Evolutionary conservation across 2,888 invertebrate species (phyloP), one percentile per base, ranked within the genome.

Genomic region (Colletes collaris): DNA sequence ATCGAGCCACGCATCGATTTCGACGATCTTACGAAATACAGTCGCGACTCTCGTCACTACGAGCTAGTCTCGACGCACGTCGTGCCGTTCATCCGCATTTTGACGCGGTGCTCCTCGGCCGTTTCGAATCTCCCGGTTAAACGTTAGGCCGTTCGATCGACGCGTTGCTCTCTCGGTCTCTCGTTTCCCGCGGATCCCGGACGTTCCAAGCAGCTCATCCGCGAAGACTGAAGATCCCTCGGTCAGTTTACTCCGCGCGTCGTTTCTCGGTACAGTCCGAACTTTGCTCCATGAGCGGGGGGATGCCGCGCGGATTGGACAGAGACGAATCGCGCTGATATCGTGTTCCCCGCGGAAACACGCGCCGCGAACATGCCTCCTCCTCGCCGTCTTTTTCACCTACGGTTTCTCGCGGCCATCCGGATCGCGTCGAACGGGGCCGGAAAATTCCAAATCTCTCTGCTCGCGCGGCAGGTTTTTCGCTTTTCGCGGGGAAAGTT

Each of bases 211-310:
- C 82, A 73, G 70, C 86, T 80, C 78, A 82, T 86, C 84, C 85
- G 87, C 85, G 81, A 85, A 88, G 90, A 91, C 91, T 91, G 91
- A 87, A 89, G 88, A 89, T 88, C 81, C 87, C 85, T 85, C 82
- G 86, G 4, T 84, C 82, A 89, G 86, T 84, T 86, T 88, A 86
- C 87, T 89, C 27, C 86, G 88, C 89, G 91, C 89, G 90, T 88
- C 85, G 85, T 81, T 85, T 87, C 88, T 83, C 82, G 55, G 73
- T 80, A 62, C 44, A 73, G 83, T 76, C 69, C 86, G 91, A 90
- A 91, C 91, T 91, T 91, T 91, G 91, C 86, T 88, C 91, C 86
- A 74, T 56, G 79, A 78, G 73, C 84, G 81, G 83, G 86, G 87
- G 82, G 87, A 88, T 84, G 86, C 68, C 53, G 80, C 53, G 80